These are phyloP conservation scores for Hylaeus anthracinus DNA, from an alignment of 1,140 invertebrate genomes.

Conservation along the genomic window DNA sequence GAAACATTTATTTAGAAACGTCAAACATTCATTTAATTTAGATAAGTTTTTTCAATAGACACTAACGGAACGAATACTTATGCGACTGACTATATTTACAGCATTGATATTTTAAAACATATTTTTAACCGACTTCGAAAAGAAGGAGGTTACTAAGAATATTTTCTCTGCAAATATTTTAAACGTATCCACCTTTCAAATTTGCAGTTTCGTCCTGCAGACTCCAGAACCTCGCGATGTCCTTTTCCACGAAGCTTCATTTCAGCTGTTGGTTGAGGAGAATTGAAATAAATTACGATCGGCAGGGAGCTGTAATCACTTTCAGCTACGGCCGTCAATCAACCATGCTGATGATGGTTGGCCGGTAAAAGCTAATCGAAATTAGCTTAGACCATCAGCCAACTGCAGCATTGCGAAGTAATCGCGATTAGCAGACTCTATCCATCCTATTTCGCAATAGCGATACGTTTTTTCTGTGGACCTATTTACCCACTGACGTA, in stretches of 20 bases:
- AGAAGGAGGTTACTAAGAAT: too few species aligned
- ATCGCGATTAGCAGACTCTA: slow-evolving; percentile 27
- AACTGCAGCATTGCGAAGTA: background rate
- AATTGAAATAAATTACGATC: slow-evolving; percentile 24
- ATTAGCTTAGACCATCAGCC: slow-evolving; percentile 9
- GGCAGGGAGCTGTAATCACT: slow-evolving; percentile 22
- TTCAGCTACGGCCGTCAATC: slow-evolving; percentile 20
- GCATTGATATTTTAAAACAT: too few species aligned
- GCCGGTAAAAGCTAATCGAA: slow-evolving; percentile 21
- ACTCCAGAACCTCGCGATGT: too few species aligned
- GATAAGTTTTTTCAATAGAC: too few species aligned
- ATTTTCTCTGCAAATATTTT: too few species aligned
- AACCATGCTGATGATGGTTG: slow-evolving; percentile 27
- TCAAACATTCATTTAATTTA: too few species aligned
- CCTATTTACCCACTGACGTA: slow-evolving; percentile 30
- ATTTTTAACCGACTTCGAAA: too few species aligned
- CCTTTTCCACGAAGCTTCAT: background rate
- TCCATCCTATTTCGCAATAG: background rate
- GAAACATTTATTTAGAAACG: too few species aligned
- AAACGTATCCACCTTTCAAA: too few species aligned
- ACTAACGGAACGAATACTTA: too few species aligned
- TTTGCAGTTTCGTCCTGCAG: too few species aligned
- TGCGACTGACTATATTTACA: too few species aligned
- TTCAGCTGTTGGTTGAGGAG: background rate
- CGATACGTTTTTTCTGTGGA: background rate